phyloP scores from a whole-genome alignment of 2,113 vertebrate species.

The Pomatorhinus ruficollis region DNA sequence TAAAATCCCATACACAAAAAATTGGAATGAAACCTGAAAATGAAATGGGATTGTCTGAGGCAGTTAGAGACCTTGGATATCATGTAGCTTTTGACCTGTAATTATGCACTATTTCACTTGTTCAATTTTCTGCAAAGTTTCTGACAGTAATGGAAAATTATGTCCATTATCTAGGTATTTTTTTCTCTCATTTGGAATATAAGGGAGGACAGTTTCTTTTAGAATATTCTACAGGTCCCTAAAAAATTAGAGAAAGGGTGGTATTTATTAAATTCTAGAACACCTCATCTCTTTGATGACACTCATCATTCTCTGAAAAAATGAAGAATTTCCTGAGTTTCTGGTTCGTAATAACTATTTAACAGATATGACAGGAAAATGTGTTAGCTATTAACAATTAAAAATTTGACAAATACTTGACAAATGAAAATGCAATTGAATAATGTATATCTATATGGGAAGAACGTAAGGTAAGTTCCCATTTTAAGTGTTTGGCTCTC shows the following conservation, averaged over 20 bases:
- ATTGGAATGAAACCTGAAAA: background rate
- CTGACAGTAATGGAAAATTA: background rate
- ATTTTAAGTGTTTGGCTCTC: background rate
- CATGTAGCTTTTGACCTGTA: background rate
- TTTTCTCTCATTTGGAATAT: background rate
- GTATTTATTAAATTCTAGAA: background rate
- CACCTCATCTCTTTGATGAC: background rate
- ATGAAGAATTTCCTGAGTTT: background rate
- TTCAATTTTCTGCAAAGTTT: background rate
- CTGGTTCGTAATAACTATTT: background rate
- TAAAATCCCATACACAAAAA: background rate
- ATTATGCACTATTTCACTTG: background rate
- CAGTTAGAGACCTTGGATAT: background rate
- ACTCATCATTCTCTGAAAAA: background rate
- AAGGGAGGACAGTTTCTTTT: background rate
- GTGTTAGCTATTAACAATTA: background rate
- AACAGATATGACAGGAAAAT: background rate
- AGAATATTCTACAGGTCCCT: background rate
- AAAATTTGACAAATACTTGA: background rate
- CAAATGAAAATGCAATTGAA: background rate
- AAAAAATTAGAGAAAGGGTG: background rate
- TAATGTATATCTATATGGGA: background rate
- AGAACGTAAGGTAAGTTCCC: background rate
- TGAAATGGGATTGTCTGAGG: background rate
- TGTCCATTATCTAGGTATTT: background rate